Evolutionary conservation across 2,797 vertebrate genomes (phyloP).

Genomic region (Poeciliopsis paucimaculata): DNA sequence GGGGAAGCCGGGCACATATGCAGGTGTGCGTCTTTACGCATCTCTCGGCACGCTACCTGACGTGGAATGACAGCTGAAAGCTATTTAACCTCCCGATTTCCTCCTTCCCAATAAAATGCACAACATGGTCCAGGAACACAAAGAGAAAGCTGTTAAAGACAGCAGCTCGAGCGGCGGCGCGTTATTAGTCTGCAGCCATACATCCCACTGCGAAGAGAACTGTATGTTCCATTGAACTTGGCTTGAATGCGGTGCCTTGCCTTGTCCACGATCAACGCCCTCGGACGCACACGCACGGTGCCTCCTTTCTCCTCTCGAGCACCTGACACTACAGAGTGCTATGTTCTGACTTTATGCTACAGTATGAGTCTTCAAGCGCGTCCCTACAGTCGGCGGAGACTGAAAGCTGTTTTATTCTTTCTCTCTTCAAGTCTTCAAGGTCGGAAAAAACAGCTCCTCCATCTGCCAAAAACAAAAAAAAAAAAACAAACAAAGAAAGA

Average conservation of each 20-base stretch:
- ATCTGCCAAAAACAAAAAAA: conserved; percentile 38
- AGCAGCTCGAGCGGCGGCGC: conserved; percentile 24
- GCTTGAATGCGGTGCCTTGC: conserved; percentile 76
- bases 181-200: conserved; percentile 72
- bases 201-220: conserved; percentile 73
- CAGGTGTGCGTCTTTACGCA: conserved; percentile 60
- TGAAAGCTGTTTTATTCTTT: conserved; percentile 28
- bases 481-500: conserved; percentile 12
- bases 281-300: conserved; percentile 75
- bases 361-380: conserved; percentile 37
- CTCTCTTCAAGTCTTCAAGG: conserved; percentile 52
- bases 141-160: conserved; percentile 31
- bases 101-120: conserved; percentile 55
- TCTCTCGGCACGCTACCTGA: conserved; percentile 48
- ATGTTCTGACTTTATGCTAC: conserved; percentile 64
- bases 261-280: conserved; percentile 83
- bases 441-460: conserved; percentile 42
- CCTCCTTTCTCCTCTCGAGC: conserved; percentile 72
- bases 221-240: conserved; percentile 75
- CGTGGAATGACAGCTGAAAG: conserved; percentile 58
- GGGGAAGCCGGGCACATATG: not conserved
- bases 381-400: conserved; percentile 45
- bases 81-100: conserved; percentile 57
- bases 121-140: conserved; percentile 43
- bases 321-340: conserved; percentile 65